Evolutionary conservation across 2,888 invertebrate genomes (phyloP).

Genomic region (Notodromas monacha): DNA sequence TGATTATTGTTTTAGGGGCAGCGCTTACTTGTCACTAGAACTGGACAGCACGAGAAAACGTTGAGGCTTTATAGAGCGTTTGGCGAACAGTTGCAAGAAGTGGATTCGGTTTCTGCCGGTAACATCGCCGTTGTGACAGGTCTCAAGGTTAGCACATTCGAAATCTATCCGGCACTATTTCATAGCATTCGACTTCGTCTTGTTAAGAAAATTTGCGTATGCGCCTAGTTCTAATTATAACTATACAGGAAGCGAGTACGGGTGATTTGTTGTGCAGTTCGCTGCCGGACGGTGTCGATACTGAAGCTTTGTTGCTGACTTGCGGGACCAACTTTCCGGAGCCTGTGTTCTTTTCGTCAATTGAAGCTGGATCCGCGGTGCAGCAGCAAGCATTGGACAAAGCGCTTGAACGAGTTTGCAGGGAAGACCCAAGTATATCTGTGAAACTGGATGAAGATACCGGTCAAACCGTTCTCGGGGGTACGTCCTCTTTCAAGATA

Average conservation of each 20-base stretch:
- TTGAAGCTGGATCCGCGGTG: conserved; percentile 51
- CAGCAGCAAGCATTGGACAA: conserved; percentile 38
- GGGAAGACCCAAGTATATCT: conserved; percentile 66
- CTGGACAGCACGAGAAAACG: too few relatives aligned
- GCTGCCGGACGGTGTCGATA: conserved; percentile 10
- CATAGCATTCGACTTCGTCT: too few relatives aligned
- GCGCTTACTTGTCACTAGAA: too few relatives aligned
- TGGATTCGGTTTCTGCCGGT: too few relatives aligned
- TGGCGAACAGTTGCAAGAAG: too few relatives aligned
- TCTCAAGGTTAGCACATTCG: conserved; percentile 36
- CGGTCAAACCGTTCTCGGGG: conserved; percentile 52
- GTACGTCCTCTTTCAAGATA: conserved; percentile 14
- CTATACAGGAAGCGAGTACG: conserved; percentile 13
- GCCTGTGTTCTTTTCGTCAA: conserved; percentile 83
- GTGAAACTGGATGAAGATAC: conserved; percentile 40
- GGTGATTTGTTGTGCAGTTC: conserved; percentile 18
- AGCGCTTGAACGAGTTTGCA: conserved; percentile 40
- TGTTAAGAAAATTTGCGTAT: too few relatives aligned
- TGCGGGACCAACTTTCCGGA: conserved; percentile 40
- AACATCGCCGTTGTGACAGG: conserved; percentile 68
- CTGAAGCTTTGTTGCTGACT: conserved; percentile 15
- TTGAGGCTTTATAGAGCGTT: too few relatives aligned
- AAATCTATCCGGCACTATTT: too few relatives aligned
- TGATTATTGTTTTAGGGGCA: too few relatives aligned
- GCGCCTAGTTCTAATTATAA: too few relatives aligned